Evolutionary conservation across 2,113 vertebrate species (phyloP), one percentile per base, ranked within the genome.

Genomic region (Megatriorchis doriae): DNA sequence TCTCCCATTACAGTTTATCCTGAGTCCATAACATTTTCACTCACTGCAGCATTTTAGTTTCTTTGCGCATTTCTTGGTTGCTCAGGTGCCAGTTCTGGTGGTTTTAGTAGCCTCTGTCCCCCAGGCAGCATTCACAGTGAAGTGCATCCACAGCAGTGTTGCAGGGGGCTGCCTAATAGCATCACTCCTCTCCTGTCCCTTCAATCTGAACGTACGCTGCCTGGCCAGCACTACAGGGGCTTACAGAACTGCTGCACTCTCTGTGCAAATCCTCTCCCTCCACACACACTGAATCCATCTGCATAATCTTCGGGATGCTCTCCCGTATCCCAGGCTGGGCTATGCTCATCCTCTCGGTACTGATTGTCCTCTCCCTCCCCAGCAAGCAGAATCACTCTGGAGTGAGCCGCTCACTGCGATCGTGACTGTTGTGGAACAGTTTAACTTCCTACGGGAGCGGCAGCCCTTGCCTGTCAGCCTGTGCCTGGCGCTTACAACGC

Each of bases 381-480:
- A 75, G 96, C 61, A 62, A 77, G 50, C 31, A 19, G 84, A 86
- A 94, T 81, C 72, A 7, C 68, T 93, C 81, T 32, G 59, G 88
- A 86, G 86, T 17, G 84, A 74, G 18, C 75, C 31, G 11, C 55
- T 93, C 17, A 13, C 83, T 55, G 91, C 4, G 22, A 36, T 73
- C 50, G 70, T 93, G 93, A 87, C 96, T 97, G 93, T 95, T 95
- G 87, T 80, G 82, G 95, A 93, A 91, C 19, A 90, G 68, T 65
- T 91, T 42, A 29, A 88, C 40, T 90, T 93, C 93, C 91, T 91
- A 47, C 29, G 36, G 90, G 92, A 96, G 90, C 48, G 23, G 88
- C 86, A 94, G 88, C 43, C 42, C 84, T 50, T 4, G 94, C 91
- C 78, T 88, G 94, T 71, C 72, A 92, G 55, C 59, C 74, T 73